These are phyloP conservation scores for Pedicia rivosa DNA, from an alignment of 2,888 invertebrate genomes.

Conservation along the genomic window DNA sequence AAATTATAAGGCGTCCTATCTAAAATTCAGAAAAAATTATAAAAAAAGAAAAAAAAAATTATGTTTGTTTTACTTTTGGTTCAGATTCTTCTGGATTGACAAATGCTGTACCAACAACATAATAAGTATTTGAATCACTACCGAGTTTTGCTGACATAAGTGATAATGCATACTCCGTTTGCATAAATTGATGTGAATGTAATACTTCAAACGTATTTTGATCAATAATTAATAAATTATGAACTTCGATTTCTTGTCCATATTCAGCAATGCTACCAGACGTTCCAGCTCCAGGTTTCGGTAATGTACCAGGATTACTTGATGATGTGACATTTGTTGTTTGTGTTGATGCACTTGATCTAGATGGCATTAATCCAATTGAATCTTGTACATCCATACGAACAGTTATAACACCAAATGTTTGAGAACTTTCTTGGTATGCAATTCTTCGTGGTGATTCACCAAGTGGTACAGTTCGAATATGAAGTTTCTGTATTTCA, in stretches of 20 bases:
- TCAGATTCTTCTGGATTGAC: conserved; percentile 94
- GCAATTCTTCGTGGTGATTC: conserved; percentile 91
- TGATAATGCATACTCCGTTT: conserved; percentile 80
- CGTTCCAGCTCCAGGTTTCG: conserved; percentile 30
- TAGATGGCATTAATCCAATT: conserved; percentile 44
- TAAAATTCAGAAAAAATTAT: conserved; percentile 1
- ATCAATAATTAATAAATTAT: conserved; percentile 81
- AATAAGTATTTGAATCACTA: conserved; percentile 84
- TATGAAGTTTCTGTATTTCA: conserved; percentile 96
- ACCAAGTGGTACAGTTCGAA: conserved; percentile 84
- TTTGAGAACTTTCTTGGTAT: conserved; percentile 85
- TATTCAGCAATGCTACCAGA: conserved; percentile 27
- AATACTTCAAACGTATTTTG: conserved; percentile 95
- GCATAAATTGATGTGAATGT: conserved; percentile 85
- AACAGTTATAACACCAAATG: conserved; percentile 86
- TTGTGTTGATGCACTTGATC: conserved; percentile 65
- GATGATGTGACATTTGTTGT: conserved; percentile 46
- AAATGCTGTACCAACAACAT: conserved; percentile 85
- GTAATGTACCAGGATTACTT: conserved; percentile 35
- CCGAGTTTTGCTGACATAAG: conserved; percentile 81
- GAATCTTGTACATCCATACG: conserved; percentile 77
- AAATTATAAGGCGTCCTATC: conserved; percentile 64
- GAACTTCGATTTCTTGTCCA: conserved; percentile 79
- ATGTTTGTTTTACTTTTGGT: conserved; percentile 43
- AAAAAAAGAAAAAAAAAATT: not conserved